Conservation (phyloP, 1,140 invertebrate species). For the Holotrichia oblita region DNA sequence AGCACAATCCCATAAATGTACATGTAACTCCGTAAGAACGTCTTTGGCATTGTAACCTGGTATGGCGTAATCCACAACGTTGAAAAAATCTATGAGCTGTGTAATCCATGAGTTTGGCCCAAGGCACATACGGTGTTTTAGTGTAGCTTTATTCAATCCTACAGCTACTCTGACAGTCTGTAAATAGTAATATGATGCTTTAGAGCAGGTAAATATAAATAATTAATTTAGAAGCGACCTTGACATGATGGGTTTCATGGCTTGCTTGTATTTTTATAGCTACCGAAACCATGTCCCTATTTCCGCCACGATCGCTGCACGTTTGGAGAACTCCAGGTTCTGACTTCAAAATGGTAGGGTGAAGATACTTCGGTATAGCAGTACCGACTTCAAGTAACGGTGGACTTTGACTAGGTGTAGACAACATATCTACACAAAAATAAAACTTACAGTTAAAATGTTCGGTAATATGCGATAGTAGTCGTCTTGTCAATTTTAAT, state of each 20-base stretch:
- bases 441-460: background rate
- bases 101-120: slow-evolving; percentile 80
- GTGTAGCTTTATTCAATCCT: slow-evolving; percentile 80
- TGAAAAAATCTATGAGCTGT: slow-evolving; percentile 88
- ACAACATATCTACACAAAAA: slow-evolving; percentile 64
- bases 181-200: slow-evolving; percentile 47
- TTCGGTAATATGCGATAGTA: too few species aligned
- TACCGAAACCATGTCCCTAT: slow-evolving; percentile 77
- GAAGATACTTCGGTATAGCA: slow-evolving; percentile 67
- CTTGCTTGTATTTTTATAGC: slow-evolving; percentile 77
- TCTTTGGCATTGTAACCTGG: slow-evolving; percentile 88
- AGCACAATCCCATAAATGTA: slow-evolving; percentile 88
- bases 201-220: background rate
- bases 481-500: too few species aligned
- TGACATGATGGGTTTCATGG: slow-evolving; percentile 70
- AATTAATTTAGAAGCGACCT: slow-evolving; percentile 59
- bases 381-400: slow-evolving; percentile 68
- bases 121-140: slow-evolving; percentile 75
- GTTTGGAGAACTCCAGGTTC: slow-evolving; percentile 64
- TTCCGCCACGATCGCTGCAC: slow-evolving; percentile 54
- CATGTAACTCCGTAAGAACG: slow-evolving; percentile 89
- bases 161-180: slow-evolving; percentile 83
- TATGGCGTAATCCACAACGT: slow-evolving; percentile 89
- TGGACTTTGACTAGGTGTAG: slow-evolving; percentile 68
- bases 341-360: slow-evolving; percentile 72